phyloP scores from a whole-genome alignment of 2,888 invertebrate genomes.

The Antheraea yamamai region DNA sequence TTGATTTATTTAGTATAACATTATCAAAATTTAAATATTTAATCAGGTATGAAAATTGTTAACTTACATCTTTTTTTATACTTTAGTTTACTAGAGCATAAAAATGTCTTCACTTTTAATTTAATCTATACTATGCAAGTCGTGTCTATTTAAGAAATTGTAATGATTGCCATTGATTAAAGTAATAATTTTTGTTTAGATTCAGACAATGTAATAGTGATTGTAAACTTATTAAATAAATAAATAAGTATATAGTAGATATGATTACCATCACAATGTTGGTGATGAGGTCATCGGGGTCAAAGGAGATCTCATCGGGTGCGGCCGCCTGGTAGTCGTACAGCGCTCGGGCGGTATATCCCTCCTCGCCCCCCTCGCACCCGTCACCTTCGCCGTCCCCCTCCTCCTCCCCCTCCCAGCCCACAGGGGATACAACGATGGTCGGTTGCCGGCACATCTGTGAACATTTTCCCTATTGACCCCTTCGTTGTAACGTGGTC shows the following conservation, averaged over 20 bases:
- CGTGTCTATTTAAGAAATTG: too few species aligned
- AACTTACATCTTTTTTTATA: too few species aligned
- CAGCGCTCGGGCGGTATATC: constrained; percentile 87
- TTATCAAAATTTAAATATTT: too few species aligned
- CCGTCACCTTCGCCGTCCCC: constrained; percentile 49
- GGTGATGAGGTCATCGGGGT: constrained; percentile 95
- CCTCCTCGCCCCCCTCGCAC: constrained; percentile 73
- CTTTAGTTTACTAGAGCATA: too few species aligned
- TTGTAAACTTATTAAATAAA: neutral
- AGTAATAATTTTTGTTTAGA: neutral
- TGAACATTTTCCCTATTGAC: constrained; percentile 9
- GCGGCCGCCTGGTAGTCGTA: constrained; percentile 97
- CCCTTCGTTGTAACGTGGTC: too few species aligned
- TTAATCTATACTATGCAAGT: too few species aligned
- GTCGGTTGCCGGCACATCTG: constrained; percentile 65
- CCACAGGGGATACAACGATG: constrained; percentile 75
- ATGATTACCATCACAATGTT: constrained; percentile 92
- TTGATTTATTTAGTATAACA: too few species aligned
- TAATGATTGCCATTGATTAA: too few species aligned
- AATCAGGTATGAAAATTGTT: too few species aligned
- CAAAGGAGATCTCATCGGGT: constrained; percentile 96
- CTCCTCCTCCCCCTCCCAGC: constrained; percentile 65
- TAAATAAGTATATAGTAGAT: neutral
- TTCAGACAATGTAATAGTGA: neutral
- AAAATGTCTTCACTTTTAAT: too few species aligned